Percentiles rank a stretch among this genome's conserved stretches.
Conservation (phyloP, 2,888 invertebrate species). For the Rhimphoctona megacephalus region DNA sequence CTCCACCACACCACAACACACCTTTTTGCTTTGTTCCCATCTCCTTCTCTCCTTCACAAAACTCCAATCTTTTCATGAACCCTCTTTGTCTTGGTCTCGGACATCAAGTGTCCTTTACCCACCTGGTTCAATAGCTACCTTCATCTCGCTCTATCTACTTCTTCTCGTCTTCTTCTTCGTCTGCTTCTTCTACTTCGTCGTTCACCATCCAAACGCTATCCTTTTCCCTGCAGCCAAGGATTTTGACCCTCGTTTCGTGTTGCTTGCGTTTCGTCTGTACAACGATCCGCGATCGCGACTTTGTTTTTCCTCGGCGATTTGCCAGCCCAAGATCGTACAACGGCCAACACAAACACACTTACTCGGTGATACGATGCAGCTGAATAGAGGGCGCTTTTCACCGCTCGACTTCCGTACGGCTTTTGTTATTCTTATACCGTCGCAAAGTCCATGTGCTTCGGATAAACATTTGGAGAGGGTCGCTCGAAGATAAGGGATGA, state of each 20-base stretch:
- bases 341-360: not conserved
- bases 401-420: not conserved
- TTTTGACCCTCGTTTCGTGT: slow-evolving; percentile 85
- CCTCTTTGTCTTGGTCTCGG: slow-evolving; percentile 62
- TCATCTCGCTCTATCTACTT: slow-evolving; percentile 64
- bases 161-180: slow-evolving; percentile 41
- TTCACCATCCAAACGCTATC: slow-evolving; percentile 48
- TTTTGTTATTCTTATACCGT: slow-evolving; percentile 30
- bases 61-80: slow-evolving; percentile 39
- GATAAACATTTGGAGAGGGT: slow-evolving; percentile 26
- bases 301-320: slow-evolving; percentile 80
- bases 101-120: slow-evolving; percentile 58
- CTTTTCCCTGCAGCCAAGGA: slow-evolving; percentile 81
- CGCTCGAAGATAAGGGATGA: slow-evolving; percentile 44
- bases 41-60: slow-evolving; percentile 62
- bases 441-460: slow-evolving; percentile 1
- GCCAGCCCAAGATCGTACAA: slow-evolving; percentile 36
- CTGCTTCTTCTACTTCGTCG: slow-evolving; percentile 53
- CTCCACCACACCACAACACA: slow-evolving; percentile 19
- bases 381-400: slow-evolving; percentile 9
- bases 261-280: slow-evolving; percentile 81
- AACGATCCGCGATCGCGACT: slow-evolving; percentile 79
- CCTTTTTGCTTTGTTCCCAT: slow-evolving; percentile 52
- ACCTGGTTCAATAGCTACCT: slow-evolving; percentile 59
- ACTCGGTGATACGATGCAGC: not conserved